Evolutionary conservation across 2,113 vertebrate species (phyloP), one percentile per base, ranked within the genome.

Genomic region (Sitta europaea): DNA sequence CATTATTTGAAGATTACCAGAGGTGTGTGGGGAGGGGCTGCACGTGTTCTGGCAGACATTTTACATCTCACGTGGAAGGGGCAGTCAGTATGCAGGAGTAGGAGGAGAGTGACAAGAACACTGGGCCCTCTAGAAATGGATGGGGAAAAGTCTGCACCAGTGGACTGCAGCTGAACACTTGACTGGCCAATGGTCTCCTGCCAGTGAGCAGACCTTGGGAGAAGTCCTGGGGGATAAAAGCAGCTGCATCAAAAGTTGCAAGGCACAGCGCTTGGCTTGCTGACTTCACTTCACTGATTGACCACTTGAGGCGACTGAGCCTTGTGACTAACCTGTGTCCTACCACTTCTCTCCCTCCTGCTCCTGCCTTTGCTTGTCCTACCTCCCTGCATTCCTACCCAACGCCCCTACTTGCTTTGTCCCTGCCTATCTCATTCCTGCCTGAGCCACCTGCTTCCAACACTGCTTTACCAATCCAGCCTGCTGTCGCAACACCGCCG

Each of bases 401-500:
- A 1, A 48, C 2, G 2, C 6, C 4, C 43, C 29, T 33, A 38
- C 9, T 18, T 58, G 42, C 13, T 58, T 68, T 10, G 14, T 38
- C 42, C 28, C 28, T 27, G 28, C 28, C 28, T 33, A 76, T 5
- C 16, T 38, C 8, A 3, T 33, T 20, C 45, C 57, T 40, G 29
- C 35, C 29, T 42, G 35, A 42, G 54, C 19, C 29, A 42, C 29
- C 11, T n/a, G 23, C 24, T 50, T 40, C 31, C 43, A 19, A 58
- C 7, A 7, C 29, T 50, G 14, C 35, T n/a, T n/a, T 50, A 14
- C 43, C 0, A 0, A 28, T 40, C 24, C 29, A 50, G 43, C 35
- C 43, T 0, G 1, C 35, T 7, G 3, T 29, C 2, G 1, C 35
- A 48, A 28, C n/a, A 11, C 43, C 0, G 0, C 29, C 10, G 5